A percentile compares a stretch with the other conserved stretches of the same genome.
These are phyloP conservation scores for Cryptus viduatorius DNA, from an alignment of 2,888 invertebrate genomes.

Conservation along the genomic window DNA sequence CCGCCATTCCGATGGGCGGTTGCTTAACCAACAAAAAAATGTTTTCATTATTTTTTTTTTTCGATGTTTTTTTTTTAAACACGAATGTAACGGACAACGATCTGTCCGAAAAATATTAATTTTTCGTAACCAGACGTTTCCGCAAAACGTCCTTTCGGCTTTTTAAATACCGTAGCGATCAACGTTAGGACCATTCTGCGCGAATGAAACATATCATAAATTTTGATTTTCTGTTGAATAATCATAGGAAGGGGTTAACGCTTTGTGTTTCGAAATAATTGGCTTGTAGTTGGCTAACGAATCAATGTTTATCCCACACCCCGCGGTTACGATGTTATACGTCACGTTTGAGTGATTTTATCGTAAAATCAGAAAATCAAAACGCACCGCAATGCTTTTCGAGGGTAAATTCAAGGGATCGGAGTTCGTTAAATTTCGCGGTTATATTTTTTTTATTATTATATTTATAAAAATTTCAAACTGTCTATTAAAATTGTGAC, in stretches of 20 bases:
- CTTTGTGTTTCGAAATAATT: slow-evolving; percentile 10
- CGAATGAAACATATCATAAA: neutral
- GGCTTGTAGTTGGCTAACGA: neutral
- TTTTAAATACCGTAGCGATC: neutral
- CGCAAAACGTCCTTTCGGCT: neutral
- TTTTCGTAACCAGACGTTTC: too few species aligned
- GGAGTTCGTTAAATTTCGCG: slow-evolving; percentile 11
- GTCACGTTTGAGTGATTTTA: slow-evolving; percentile 22
- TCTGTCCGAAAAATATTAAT: neutral
- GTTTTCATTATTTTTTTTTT: neutral
- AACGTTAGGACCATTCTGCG: neutral
- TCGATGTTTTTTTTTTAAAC: neutral
- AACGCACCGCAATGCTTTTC: slow-evolving; percentile 10
- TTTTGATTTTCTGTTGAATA: neutral
- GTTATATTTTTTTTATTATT: slow-evolving; percentile 29
- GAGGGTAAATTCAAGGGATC: slow-evolving; percentile 7
- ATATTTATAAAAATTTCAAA: neutral
- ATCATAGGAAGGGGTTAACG: neutral
- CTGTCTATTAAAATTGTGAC: slow-evolving; percentile 50
- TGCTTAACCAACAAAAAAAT: neutral
- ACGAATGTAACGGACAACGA: neutral
- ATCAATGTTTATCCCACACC: neutral
- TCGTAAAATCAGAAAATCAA: neutral
- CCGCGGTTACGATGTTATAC: slow-evolving; percentile 8
- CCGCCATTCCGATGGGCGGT: slow-evolving; percentile 11